Evolutionary conservation across 2,888 invertebrate species (phyloP).

Genomic region (Hemicrepidius hirtus): DNA sequence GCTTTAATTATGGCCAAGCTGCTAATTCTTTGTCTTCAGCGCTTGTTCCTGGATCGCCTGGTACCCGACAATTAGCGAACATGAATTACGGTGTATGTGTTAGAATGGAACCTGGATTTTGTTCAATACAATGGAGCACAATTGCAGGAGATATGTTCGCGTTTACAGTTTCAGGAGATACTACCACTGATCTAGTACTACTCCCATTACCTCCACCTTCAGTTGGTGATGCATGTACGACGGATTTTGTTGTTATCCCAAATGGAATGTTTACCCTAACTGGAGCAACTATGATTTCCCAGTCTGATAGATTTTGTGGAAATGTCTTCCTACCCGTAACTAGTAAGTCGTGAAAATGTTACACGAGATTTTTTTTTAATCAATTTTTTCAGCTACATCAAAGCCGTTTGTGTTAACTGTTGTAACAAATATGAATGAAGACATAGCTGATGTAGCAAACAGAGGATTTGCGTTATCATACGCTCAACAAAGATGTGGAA

Average conservation of each 20-base stretch:
- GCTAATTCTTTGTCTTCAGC: background rate
- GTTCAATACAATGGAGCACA: slow-evolving; percentile 81
- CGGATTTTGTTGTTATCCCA: slow-evolving; percentile 85
- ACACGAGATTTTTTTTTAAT: background rate
- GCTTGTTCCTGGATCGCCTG: slow-evolving; percentile 62
- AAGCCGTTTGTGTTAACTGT: slow-evolving; percentile 85
- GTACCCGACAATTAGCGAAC: slow-evolving; percentile 81
- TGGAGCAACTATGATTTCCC: too few relatives aligned
- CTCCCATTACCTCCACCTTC: slow-evolving; percentile 69
- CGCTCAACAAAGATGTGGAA: slow-evolving; percentile 78
- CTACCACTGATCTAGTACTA: slow-evolving; percentile 68
- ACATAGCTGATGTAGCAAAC: slow-evolving; percentile 78
- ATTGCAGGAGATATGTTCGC: slow-evolving; percentile 71
- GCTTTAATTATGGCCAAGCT: slow-evolving; percentile 83
- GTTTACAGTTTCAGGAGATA: slow-evolving; percentile 81
- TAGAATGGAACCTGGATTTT: slow-evolving; percentile 81
- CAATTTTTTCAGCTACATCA: slow-evolving; percentile 73
- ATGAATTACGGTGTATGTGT: slow-evolving; percentile 84
- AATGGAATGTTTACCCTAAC: slow-evolving; percentile 70
- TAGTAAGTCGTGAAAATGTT: slow-evolving; percentile 72
- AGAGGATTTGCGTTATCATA: slow-evolving; percentile 85
- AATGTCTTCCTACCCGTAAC: slow-evolving; percentile 80
- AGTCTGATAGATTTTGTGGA: slow-evolving; percentile 85
- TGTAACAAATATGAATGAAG: slow-evolving; percentile 75
- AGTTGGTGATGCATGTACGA: slow-evolving; percentile 78